Percentiles rank a stretch among this genome's conserved stretches.
These are phyloP conservation scores for Toxostoma redivivum DNA, from an alignment of 2,113 vertebrate genomes.

Conservation along the genomic window DNA sequence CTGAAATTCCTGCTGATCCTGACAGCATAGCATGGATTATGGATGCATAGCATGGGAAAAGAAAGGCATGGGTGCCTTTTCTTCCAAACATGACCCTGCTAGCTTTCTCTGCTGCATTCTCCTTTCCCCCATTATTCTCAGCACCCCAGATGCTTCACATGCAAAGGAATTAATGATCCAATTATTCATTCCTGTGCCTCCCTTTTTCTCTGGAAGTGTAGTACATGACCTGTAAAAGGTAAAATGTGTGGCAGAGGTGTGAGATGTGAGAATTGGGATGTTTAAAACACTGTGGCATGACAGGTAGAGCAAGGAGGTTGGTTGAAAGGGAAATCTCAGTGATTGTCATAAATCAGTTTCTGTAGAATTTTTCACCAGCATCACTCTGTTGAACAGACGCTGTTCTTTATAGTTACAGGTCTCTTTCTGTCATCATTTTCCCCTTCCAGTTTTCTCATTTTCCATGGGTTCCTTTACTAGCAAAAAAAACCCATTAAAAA, in stretches of 20 bases:
- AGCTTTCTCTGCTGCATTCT: not conserved
- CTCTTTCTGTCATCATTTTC: not conserved
- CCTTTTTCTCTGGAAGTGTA: not conserved
- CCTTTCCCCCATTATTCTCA: not conserved
- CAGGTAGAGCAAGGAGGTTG: not conserved
- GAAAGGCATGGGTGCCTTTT: not conserved
- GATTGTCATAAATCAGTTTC: not conserved
- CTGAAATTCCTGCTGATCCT: not conserved
- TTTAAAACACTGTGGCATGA: not conserved
- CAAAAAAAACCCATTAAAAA: not conserved
- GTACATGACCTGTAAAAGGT: not conserved
- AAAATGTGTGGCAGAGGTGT: rapidly evolving
- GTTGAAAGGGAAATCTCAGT: not conserved
- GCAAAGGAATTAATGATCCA: not conserved
- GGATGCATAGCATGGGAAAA: not conserved
- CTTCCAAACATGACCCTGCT: not conserved
- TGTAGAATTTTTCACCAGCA: not conserved
- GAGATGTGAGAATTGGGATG: not conserved
- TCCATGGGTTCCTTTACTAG: not conserved
- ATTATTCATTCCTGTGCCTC: not conserved
- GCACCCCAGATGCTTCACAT: not conserved
- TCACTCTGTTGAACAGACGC: not conserved
- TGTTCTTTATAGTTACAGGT: not conserved
- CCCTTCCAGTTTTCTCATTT: not conserved
- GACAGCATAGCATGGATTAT: not conserved